phyloP scores from a whole-genome alignment of 1,140 invertebrate species.

The Oryctes rhinoceros region DNA sequence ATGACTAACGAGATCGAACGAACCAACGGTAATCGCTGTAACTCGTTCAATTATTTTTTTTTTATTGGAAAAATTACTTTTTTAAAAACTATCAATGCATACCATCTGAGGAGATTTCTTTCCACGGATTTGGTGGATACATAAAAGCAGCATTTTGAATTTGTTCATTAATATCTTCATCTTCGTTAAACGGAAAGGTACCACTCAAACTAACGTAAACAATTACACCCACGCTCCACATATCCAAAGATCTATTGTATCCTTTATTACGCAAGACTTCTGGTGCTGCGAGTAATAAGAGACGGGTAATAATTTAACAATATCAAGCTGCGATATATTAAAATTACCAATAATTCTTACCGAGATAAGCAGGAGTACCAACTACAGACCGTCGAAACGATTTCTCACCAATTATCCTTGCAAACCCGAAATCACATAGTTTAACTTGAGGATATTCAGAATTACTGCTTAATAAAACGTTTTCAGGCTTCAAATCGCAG shows the following conservation, averaged over 20 bases:
- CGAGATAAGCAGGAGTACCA: conserved; percentile 97
- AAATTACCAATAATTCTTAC: conserved; percentile 62
- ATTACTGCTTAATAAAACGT: conserved; percentile 93
- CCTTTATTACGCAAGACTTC: conserved; percentile 98
- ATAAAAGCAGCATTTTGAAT: conserved; percentile 99
- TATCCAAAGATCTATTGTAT: conserved; percentile 97
- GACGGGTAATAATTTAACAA: not conserved
- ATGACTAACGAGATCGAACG: no score
- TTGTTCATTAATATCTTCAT: conserved; percentile 99
- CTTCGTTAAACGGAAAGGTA: conserved; percentile 99
- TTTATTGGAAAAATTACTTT: not conserved
- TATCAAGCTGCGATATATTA: not conserved
- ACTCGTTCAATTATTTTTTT: not conserved
- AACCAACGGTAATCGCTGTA: no score
- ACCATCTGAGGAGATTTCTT: conserved; percentile 97
- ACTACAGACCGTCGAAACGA: conserved; percentile 97
- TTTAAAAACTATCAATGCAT: conserved; percentile 40
- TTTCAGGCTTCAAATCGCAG: conserved; percentile 98
- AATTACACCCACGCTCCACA: conserved; percentile 99
- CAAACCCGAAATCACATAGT: conserved; percentile 98
- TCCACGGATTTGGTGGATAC: conserved; percentile 99
- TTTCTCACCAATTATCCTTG: conserved; percentile 97
- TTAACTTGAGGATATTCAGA: conserved; percentile 97
- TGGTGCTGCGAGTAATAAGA: conserved; percentile 75
- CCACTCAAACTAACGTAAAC: conserved; percentile 96